Percentiles rank a stretch among this genome's conserved stretches.
Conservation (phyloP, 2,797 vertebrate genomes). For the Oreortyx pictus region DNA sequence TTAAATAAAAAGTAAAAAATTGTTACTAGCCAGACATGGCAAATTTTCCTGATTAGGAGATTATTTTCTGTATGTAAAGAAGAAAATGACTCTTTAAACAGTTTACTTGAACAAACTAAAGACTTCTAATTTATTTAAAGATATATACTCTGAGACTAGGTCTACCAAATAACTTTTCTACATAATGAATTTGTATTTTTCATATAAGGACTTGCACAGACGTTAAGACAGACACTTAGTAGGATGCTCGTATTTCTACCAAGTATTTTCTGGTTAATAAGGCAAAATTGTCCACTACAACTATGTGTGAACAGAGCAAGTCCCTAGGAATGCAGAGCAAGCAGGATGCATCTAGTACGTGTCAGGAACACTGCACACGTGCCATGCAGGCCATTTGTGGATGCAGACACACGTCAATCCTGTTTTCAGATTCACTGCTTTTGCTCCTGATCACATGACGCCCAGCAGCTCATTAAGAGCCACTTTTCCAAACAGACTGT, state of each 20-base stretch:
- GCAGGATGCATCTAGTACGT: neutral
- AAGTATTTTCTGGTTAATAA: neutral
- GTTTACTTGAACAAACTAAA: neutral
- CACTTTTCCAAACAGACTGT: neutral
- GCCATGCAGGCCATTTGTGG: rapidly evolving
- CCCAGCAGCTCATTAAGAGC: neutral
- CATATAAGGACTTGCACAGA: neutral
- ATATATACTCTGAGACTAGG: neutral
- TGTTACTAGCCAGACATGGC: neutral
- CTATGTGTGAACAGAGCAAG: neutral
- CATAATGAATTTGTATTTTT: neutral
- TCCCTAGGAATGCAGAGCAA: neutral
- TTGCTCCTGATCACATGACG: neutral
- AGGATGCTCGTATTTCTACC: neutral
- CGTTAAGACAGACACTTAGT: neutral
- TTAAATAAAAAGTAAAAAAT: neutral
- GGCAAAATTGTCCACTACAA: neutral
- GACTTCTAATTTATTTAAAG: neutral
- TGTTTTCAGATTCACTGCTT: neutral
- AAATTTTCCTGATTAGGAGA: neutral
- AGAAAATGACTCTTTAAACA: neutral
- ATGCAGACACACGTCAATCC: rapidly evolving
- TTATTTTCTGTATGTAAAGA: neutral
- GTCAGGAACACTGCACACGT: neutral
- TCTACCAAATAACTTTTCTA: neutral